Evolutionary conservation across 2,113 vertebrate genomes (phyloP).

Genomic region (Tetrax tetrax): DNA sequence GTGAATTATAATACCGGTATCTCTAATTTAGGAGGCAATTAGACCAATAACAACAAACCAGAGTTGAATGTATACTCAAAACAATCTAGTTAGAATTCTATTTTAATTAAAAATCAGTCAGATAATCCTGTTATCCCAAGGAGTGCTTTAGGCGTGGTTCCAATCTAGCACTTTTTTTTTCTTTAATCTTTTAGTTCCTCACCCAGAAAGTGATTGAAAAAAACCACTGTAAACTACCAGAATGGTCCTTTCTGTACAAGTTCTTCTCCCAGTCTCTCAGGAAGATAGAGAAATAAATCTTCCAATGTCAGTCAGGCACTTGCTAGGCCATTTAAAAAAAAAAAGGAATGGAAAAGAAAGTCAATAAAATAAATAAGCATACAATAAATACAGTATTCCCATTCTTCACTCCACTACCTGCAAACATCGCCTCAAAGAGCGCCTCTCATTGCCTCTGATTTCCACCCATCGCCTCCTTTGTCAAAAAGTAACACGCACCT

Average conservation of each 20-base stretch:
- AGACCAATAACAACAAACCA: background rate
- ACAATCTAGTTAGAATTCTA: background rate
- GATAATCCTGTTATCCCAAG: background rate
- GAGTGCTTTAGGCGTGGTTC: background rate
- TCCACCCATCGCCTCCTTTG: background rate
- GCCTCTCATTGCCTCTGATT: background rate
- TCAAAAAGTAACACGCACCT: background rate
- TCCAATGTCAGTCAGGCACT: background rate
- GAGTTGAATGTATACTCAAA: background rate
- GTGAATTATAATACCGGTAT: background rate
- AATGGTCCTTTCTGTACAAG: background rate
- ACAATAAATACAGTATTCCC: background rate
- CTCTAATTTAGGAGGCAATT: conserved; percentile 2
- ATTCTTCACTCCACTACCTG: background rate
- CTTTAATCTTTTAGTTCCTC: background rate
- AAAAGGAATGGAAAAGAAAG: background rate
- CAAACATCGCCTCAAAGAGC: background rate
- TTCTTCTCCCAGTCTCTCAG: background rate
- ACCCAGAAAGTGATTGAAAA: background rate
- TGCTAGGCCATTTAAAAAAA: background rate
- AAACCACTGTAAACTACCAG: background rate
- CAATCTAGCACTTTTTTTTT: background rate
- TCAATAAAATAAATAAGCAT: background rate
- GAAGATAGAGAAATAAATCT: background rate
- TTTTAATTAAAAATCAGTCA: conserved; percentile 26